These are phyloP conservation scores for Neomorphus geoffroyi DNA, from an alignment of 2,797 vertebrate genomes.

Conservation along the genomic window DNA sequence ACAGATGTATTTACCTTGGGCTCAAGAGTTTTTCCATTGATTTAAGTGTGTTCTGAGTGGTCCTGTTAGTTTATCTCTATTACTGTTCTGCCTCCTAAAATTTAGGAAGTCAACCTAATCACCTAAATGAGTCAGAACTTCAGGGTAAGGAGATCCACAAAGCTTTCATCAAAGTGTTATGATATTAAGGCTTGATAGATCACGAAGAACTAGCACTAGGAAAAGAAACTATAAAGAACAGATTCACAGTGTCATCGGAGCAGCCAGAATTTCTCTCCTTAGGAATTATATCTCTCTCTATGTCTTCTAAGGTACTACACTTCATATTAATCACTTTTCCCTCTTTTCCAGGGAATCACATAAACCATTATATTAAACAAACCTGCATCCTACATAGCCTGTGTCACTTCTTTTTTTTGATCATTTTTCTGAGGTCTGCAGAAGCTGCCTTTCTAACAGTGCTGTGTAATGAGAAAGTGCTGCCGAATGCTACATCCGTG, in stretches of 20 bases:
- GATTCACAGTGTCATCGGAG: neutral
- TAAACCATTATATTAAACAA: neutral
- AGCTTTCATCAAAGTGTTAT: neutral
- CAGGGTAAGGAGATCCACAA: neutral
- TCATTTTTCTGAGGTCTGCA: neutral
- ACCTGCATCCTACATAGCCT: neutral
- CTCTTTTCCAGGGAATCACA: neutral
- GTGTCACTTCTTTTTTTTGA: neutral
- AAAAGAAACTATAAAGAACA: neutral
- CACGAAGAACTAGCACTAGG: neutral
- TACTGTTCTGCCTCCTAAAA: neutral
- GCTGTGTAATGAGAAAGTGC: neutral
- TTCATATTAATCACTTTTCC: neutral
- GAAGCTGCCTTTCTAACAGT: neutral
- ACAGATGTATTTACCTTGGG: neutral
- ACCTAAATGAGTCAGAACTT: slow-evolving; percentile 14
- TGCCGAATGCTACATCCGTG: neutral
- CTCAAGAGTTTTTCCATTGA: neutral
- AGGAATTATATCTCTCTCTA: neutral
- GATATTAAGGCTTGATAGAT: neutral
- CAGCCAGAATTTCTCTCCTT: neutral
- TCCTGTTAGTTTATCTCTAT: neutral
- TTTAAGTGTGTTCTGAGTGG: neutral
- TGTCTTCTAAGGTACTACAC: neutral
- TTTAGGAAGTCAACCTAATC: neutral